These are phyloP conservation scores for Panagrolaimus sp. DNA, from an alignment of 1,140 invertebrate genomes.

Conservation along the genomic window DNA sequence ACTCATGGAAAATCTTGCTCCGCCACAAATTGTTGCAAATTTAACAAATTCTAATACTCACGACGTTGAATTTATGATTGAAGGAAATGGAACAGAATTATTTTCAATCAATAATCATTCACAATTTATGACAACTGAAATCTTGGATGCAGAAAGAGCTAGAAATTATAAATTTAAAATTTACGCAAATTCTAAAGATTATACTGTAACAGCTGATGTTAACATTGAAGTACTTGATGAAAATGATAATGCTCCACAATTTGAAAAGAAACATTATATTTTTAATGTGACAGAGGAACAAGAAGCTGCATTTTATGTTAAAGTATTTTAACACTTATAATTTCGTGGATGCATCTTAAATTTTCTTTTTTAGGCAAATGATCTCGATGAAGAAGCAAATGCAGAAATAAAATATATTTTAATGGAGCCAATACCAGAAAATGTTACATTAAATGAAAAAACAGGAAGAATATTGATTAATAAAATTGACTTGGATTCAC, in stretches of 20 bases:
- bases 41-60: neutral
- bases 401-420: slow-evolving; percentile 3
- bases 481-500: neutral
- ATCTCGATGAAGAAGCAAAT: slow-evolving; percentile 5
- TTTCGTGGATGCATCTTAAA: no score
- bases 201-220: neutral
- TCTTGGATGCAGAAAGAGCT: neutral
- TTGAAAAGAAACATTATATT: slow-evolving; percentile 1
- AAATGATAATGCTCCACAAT: slow-evolving; percentile 1
- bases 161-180: neutral
- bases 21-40: slow-evolving; percentile 11
- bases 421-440: neutral
- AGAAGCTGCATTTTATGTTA: slow-evolving; percentile 11
- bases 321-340: neutral
- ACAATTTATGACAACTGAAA: neutral
- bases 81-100: slow-evolving; percentile 1
- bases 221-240: slow-evolving; percentile 6
- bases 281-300: slow-evolving; percentile 2
- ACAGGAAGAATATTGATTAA: neutral
- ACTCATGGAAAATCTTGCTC: neutral
- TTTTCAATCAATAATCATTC: neutral
- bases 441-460: slow-evolving; percentile 8
- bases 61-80: slow-evolving; percentile 7
- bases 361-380: neutral
- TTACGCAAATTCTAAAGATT: neutral